Evolutionary conservation across 1,140 invertebrate genomes (phyloP), one percentile per base, ranked within the genome.

Genomic region (Dreissena polymorpha): DNA sequence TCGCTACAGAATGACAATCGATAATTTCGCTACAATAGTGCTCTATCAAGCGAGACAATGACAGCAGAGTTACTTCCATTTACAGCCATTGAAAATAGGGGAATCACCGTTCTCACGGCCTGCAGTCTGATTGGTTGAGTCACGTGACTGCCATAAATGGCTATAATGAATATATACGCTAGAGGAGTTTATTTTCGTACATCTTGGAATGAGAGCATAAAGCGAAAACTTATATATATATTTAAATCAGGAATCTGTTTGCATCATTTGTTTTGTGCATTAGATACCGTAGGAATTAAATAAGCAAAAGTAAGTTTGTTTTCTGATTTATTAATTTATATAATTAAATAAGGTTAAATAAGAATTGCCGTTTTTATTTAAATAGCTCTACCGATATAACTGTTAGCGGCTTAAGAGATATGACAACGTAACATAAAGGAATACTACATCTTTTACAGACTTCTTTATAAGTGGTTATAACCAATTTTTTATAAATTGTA

Each of bases 141-240:
- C 57, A 60, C 57, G 57, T 60, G 57, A 60, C 57, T 60, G 16
- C 57, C 57, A 60, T 60, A 60, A 60, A 60, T 60, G 57, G 57
- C 2, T 60, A 39, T 39, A 39, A 39, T 39, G 39, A n/a, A 60
- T 60, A 60, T n/a, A n/a, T n/a, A n/a, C 21, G 16, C 21, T 60
- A 23, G 3, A 60, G 16, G 2, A 60, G 16, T 60, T 23, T 60
- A 60, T n/a, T 60, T 23, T 60, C 2, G 57, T 23, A 60, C 57
- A n/a, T 23, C 10, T 18, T 60, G 57, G 21, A n/a, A 60, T 60
- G 57, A n/a, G 21, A 60, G 16, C 16, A 60, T n/a, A n/a, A 60
- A 60, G 16, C 21, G 16, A 60, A 23, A 60, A 60, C 21, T 3
- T 18, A 23, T n/a, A 60, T 23, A 18, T 60, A 23, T 60, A n/a